Evolutionary conservation across 2,113 vertebrate genomes (phyloP).

Genomic region (Zapus hudsonius): DNA sequence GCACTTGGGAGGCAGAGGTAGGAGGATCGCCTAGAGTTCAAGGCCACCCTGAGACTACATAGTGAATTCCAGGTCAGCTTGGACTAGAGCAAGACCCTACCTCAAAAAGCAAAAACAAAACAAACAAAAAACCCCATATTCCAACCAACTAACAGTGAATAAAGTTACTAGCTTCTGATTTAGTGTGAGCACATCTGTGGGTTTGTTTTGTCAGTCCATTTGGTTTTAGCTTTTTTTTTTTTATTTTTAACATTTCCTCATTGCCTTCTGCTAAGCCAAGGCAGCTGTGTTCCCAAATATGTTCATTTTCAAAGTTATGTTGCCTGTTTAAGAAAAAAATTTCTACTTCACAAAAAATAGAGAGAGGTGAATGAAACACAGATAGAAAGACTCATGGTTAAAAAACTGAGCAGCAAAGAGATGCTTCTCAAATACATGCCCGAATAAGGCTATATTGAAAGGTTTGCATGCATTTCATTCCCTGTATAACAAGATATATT

Average conservation of each 20-base stretch:
- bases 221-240: neutral
- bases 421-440: neutral
- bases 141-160: neutral
- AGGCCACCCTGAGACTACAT: too few relatives aligned
- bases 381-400: neutral
- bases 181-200: neutral
- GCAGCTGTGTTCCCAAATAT: neutral
- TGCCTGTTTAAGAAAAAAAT: neutral
- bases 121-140: too few relatives aligned
- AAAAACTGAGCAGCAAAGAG: neutral
- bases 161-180: neutral
- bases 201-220: neutral
- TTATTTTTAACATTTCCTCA: neutral
- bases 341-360: conserved; percentile 6
- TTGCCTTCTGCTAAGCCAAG: neutral
- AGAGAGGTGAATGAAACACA: conserved; percentile 16
- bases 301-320: neutral
- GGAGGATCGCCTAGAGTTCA: too few relatives aligned
- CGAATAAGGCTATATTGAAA: neutral
- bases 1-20: too few relatives aligned
- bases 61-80: too few relatives aligned
- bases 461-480: neutral
- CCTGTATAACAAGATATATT: neutral
- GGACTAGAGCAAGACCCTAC: too few relatives aligned
- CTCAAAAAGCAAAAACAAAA: too few relatives aligned